A percentile compares a stretch with the other conserved stretches of the same genome.
Evolutionary conservation across 2,113 vertebrate species (phyloP).

Genomic region (Protobothrops mucrosquamatus): DNA sequence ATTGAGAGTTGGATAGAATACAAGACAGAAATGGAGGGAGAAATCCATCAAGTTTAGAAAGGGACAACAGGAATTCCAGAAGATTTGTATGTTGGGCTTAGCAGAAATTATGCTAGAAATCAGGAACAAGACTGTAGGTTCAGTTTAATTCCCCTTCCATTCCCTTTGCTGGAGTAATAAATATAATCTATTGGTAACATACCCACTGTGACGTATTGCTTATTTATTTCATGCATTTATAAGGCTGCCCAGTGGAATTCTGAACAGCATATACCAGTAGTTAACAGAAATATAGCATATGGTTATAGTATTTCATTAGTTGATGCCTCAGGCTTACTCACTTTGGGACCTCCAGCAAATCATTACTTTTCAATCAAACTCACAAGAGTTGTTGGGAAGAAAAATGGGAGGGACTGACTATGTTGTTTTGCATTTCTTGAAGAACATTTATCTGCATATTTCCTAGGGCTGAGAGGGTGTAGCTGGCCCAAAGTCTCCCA

Average conservation of each 20-base stretch:
- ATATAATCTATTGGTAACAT: not conserved
- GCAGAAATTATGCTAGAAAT: not conserved
- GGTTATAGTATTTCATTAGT: not conserved
- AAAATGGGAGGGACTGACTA: not conserved
- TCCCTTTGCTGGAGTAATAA: not conserved
- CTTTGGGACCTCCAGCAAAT: not conserved
- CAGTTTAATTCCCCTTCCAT: not conserved
- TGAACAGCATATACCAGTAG: not conserved
- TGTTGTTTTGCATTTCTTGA: not conserved
- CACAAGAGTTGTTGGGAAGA: not conserved
- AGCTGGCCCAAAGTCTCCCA: too few species aligned
- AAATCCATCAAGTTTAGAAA: not conserved
- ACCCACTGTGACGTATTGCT: not conserved
- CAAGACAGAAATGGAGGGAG: not conserved
- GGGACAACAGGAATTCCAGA: not conserved
- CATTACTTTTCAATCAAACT: not conserved
- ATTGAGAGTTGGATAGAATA: not conserved
- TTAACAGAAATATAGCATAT: not conserved
- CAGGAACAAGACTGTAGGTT: not conserved
- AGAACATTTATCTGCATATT: not conserved
- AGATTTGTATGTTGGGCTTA: too few species aligned
- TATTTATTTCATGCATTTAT: not conserved
- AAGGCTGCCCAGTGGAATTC: not conserved
- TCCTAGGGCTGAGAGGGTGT: not conserved
- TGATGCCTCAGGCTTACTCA: not conserved